Evolutionary conservation across 2,888 invertebrate genomes (phyloP), one percentile per base, ranked within the genome.

Genomic region (Scotopteryx bipunctaria): DNA sequence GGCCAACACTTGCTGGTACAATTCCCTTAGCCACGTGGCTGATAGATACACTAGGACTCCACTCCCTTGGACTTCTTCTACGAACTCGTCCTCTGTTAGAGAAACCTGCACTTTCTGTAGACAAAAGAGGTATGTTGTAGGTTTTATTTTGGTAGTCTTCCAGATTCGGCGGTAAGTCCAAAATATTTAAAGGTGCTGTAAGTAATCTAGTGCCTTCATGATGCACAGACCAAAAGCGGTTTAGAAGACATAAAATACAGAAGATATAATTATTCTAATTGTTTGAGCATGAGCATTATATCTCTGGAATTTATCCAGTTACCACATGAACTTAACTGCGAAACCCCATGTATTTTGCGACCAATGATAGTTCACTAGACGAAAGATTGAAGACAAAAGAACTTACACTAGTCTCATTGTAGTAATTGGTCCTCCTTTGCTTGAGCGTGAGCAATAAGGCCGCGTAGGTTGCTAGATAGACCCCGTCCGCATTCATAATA

Each of bases 401-500:
- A 73, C 83, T 79, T 65, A 92, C 92, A 43, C 85, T 83, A 36
- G 86, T 74, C 52, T 91, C 90, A 25, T 91, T 92, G 72, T 97
- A 98, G 81, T 95, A 97, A 42, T 95, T 94, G 29, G 92, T 91
- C 53, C 94, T 92, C 37, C 95, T 93, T 14, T 98, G 92, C 69
- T 95, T 96, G 49, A 97, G 87, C 69, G 96, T 97, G 0, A 98
- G 88, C 33, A 96, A 83, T 14, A 98, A 82, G 0, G 97, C 95
- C 0, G 97, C 94, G 74, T 97, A 97, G 0, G 97, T 96, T 0
- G 98, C 96, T 57, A 98, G 85, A 76, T 98, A 98, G 29, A 98
- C 95, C 14, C 98, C 98, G 83, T 98, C 98, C 0, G 98, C 98
- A 81, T 98, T 98, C 91, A 98, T 95, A 33, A 97, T 95, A 23